phyloP scores from a whole-genome alignment of 1,140 invertebrate species.

The Drosophila pallidifrons region DNA sequence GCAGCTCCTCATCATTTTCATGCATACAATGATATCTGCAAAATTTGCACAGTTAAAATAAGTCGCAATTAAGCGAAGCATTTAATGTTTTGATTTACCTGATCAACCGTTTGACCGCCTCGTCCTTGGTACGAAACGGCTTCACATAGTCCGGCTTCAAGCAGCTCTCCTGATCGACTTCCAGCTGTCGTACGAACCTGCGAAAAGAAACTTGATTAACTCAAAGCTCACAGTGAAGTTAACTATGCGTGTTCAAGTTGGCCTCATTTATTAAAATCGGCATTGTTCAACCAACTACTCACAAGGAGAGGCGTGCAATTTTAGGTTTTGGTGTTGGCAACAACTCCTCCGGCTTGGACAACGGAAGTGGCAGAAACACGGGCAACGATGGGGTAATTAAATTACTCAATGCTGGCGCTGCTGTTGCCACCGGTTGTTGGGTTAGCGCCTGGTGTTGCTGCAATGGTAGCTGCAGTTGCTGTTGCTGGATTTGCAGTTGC shows the following conservation, averaged over 20 bases:
- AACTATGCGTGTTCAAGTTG: conserved; percentile 50
- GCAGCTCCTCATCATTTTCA: conserved; percentile 88
- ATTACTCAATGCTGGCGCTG: conserved; percentile 37
- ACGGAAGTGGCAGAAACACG: conserved; percentile 52
- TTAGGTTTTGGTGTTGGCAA: conserved; percentile 79
- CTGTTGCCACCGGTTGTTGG: conserved; percentile 23
- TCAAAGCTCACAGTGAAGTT: not conserved
- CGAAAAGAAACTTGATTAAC: conserved; percentile 44
- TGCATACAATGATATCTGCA: conserved; percentile 92
- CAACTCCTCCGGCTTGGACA: conserved; percentile 65
- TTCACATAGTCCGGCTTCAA: conserved; percentile 91
- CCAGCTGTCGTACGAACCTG: conserved; percentile 91
- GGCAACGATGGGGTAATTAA: conserved; percentile 48
- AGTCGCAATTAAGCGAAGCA: not conserved
- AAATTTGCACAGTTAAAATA: not conserved
- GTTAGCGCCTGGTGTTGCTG: conserved; percentile 20
- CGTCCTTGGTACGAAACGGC: conserved; percentile 90
- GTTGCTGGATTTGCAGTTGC: conserved; percentile 15
- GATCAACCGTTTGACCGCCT: conserved; percentile 92
- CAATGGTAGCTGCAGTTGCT: conserved; percentile 11
- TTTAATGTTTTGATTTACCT: conserved; percentile 70
- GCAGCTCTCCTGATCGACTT: conserved; percentile 92
- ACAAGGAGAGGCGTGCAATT: conserved; percentile 85
- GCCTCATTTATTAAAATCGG: conserved; percentile 70
- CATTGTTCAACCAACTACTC: conserved; percentile 85